Evolutionary conservation across 2,797 vertebrate species (phyloP), one percentile per base, ranked within the genome.

Genomic region (Mormyrops attenuatus): DNA sequence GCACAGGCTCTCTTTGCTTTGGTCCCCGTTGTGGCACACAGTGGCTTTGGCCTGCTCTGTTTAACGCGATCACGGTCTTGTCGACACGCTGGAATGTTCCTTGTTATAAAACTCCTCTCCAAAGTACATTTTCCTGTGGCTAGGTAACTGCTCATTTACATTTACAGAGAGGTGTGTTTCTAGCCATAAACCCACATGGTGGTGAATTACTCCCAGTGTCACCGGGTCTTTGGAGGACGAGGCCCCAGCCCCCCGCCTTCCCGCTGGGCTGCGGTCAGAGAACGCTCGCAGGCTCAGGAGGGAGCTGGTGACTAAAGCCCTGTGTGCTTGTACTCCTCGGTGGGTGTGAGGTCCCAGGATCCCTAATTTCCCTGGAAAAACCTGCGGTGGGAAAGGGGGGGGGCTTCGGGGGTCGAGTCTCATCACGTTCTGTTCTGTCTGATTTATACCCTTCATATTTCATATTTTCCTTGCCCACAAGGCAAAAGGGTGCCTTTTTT

Each of bases 201-300:
- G 30, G 63, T 89, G 85, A 89, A 87, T 89, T 30, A 50, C 34
- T 15, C 89, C 50, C 84, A 87, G 84, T 89, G 89, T 87, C 57
- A 87, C 30, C 2, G 13, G 38, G 89, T n/a, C 60, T 22, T 34
- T 60, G 73, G 53, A 41, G 17, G 53, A 47, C n/a, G 44, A 60
- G 52, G 84, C 47, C 9, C 55, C 38, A 2, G 63, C 34, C 88
- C 69, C 38, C 34, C 86, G 84, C 55, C 52, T 89, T 34, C 84
- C 15, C 60, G 26, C 60, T 73, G 89, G 47, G 60, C 84, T 89
- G 89, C 52, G 84, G 89, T 73, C 11, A 63, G 63, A 50, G 30
- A 41, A 44, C 15, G 50, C 49, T 89, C 47, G 22, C 84, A 60
- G 82, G 47, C 60, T 30, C 49, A 15, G 84, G 26, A 30, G 22